Evolutionary conservation across 1,140 invertebrate genomes (phyloP), one percentile per base, ranked within the genome.

Genomic region (Cydia strobilella): DNA sequence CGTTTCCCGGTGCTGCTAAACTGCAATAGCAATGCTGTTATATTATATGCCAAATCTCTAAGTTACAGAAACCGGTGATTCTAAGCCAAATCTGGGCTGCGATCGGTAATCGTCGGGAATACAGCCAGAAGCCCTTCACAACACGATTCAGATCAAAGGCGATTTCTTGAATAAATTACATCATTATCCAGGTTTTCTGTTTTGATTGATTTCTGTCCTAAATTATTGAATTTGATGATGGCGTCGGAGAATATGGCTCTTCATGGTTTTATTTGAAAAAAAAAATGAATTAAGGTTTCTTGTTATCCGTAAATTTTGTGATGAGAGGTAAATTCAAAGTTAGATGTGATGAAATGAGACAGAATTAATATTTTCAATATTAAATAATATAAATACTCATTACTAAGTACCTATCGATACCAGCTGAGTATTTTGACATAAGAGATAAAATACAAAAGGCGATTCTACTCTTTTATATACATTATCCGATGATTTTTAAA

Each of bases 121-220:
- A 23, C 20, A 23, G 20, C 12, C 65, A 4, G n/a, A 66, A 66
- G 31, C 65, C 31, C 18, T 39, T 69, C 65, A 31, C 6, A 23
- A 42, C 65, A 69, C 65, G 65, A 18, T 39, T 69, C 65, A 39
- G 35, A 69, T 69, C 65, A 69, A 69, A 69, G 65, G 9, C 54
- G 10, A 23, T 69, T 69, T 35, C 65, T 69, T 69, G 65, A 69
- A 69, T 39, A 42, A 69, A 69, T 69, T 69, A 69, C 65, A 39
- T 69, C 65, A 69, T 69, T 69, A 69, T 42, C 35, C 27, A 69
- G 65, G 31, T 69, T 42, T 69, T 69, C 65, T 69, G 65, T 69
- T 69, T 69, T 69, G 63, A 27, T 35, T 66, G 31, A 69, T 69
- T 39, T 69, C 65, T 35, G 63, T 3, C 18, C 35, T 20, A 69